A percentile compares a stretch with the other conserved stretches of the same genome.
These are phyloP conservation scores for Trichogramma dendrolimi DNA, from an alignment of 2,888 invertebrate genomes.

Conservation along the genomic window DNA sequence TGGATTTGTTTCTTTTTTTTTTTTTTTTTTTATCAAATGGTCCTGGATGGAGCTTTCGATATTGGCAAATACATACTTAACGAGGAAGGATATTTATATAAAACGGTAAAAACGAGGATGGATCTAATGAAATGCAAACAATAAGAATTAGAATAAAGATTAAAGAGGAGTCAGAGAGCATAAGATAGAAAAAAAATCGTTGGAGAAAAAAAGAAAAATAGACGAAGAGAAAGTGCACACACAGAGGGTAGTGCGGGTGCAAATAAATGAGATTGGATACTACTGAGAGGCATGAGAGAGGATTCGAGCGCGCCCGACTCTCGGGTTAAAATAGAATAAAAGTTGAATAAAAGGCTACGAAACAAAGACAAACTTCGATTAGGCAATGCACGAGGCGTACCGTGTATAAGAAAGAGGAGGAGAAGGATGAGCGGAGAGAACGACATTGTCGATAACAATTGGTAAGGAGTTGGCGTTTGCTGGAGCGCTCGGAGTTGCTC, in stretches of 20 bases:
- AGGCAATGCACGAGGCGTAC: constrained; percentile 14
- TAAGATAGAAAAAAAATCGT: constrained; percentile 1
- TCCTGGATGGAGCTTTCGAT: too few species aligned
- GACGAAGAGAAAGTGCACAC: not conserved
- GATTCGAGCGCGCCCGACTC: not conserved
- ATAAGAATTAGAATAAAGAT: constrained; percentile 17
- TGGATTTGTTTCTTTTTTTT: too few species aligned
- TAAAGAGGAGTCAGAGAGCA: not conserved
- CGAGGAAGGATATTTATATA: too few species aligned
- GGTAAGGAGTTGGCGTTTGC: too few species aligned
- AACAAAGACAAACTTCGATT: constrained; percentile 20
- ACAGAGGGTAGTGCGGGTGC: not conserved
- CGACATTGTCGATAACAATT: too few species aligned
- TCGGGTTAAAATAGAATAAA: not conserved
- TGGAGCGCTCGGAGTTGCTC: too few species aligned
- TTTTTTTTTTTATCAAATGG: too few species aligned
- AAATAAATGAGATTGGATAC: constrained; percentile 24
- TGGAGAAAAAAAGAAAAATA: not conserved
- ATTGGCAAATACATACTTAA: too few species aligned
- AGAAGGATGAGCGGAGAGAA: not conserved
- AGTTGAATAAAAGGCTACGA: not conserved
- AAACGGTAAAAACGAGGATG: not conserved
- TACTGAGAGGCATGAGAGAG: not conserved
- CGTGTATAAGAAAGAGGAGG: constrained; percentile 7
- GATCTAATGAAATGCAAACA: constrained; percentile 21